phyloP scores from a whole-genome alignment of 2,113 vertebrate genomes.

The Cynocephalus volans region DNA sequence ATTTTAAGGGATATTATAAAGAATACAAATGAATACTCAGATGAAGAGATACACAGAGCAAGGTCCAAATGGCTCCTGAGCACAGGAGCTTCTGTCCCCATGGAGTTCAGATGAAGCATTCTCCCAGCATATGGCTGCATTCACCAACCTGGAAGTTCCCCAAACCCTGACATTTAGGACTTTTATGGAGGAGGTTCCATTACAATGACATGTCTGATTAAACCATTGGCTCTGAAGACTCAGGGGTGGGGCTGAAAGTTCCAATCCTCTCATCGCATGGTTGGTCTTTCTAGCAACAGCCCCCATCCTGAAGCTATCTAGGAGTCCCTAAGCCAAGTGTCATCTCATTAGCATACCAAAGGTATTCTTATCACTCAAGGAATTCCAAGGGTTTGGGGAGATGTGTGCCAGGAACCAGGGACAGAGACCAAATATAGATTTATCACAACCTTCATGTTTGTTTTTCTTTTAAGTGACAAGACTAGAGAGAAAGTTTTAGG shows the following conservation, averaged over 20 bases:
- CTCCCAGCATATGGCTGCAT: neutral
- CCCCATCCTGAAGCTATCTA: neutral
- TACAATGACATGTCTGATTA: no score
- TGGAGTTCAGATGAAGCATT: fast-evolving
- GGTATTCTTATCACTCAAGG: neutral
- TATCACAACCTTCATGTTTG: neutral
- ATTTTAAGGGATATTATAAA: neutral
- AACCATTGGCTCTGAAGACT: neutral
- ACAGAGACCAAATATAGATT: neutral
- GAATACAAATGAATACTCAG: neutral
- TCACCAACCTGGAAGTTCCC: neutral
- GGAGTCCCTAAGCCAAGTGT: neutral
- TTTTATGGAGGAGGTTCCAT: no score
- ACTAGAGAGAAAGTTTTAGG: slow-evolving; percentile 47
- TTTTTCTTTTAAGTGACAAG: slow-evolving; percentile 33
- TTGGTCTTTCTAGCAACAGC: neutral
- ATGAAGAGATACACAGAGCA: neutral
- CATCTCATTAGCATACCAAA: neutral
- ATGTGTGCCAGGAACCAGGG: neutral
- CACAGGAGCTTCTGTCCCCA: neutral
- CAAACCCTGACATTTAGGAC: neutral
- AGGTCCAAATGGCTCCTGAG: neutral
- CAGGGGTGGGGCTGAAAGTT: neutral
- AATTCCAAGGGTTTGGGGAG: neutral
- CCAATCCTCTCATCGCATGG: neutral